These are phyloP conservation scores for Margaritifera margaritifera DNA, from an alignment of 2,888 invertebrate genomes.

Conservation along the genomic window DNA sequence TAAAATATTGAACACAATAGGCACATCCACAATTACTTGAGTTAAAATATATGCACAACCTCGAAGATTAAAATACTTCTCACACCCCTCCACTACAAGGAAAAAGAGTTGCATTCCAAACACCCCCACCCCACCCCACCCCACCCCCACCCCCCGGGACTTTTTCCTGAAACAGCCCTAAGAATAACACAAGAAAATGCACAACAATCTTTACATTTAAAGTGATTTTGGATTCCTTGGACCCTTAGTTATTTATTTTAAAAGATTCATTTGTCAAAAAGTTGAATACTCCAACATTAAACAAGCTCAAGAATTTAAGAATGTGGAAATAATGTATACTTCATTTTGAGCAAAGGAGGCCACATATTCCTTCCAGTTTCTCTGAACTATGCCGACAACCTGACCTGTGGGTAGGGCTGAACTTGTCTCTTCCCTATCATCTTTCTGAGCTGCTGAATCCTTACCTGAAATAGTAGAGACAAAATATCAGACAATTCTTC, in stretches of 20 bases:
- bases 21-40: no score
- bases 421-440: constrained; percentile 14
- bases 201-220: no score
- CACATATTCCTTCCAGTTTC: constrained; percentile 71
- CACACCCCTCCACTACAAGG: no score
- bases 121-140: no score
- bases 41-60: no score
- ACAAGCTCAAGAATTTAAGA: neutral
- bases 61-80: no score
- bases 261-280: neutral
- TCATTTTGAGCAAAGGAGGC: constrained; percentile 60
- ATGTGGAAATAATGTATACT: constrained; percentile 24
- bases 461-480: neutral
- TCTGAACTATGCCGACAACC: constrained; percentile 67
- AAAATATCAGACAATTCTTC: neutral
- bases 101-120: no score
- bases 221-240: no score
- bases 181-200: no score
- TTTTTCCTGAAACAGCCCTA: no score
- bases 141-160: no score
- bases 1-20: no score
- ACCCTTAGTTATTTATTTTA: neutral
- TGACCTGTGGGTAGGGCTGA: constrained; percentile 61
- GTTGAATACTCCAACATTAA: neutral
- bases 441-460: constrained; percentile 12